Percentiles rank a stretch among this genome's conserved stretches.
Conservation (phyloP, 2,888 invertebrate species). For the Ophioninae sp. region DNA sequence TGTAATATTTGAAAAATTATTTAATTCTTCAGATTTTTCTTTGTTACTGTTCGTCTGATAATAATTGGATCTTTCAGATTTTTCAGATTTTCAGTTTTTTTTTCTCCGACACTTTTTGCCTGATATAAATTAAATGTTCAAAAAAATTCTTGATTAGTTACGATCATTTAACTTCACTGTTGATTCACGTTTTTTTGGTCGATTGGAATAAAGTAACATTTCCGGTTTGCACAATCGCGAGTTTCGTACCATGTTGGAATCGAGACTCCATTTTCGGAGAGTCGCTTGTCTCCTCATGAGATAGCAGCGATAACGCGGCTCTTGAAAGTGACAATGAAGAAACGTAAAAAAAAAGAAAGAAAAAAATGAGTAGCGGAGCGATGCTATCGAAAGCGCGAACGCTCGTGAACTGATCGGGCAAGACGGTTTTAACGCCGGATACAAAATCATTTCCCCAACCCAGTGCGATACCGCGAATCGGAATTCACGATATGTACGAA, state of each 20-base stretch:
- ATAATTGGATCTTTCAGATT: too few relatives aligned
- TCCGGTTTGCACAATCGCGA: neutral
- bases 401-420: conserved; percentile 48
- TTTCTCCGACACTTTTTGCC: too few relatives aligned
- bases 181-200: neutral
- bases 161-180: too few relatives aligned
- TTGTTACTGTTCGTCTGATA: too few relatives aligned
- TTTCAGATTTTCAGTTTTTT: too few relatives aligned
- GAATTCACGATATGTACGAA: conserved; percentile 1
- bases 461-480: conserved; percentile 43
- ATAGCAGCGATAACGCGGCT: conserved; percentile 42
- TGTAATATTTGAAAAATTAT: too few relatives aligned
- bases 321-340: neutral
- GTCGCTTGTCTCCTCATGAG: conserved; percentile 57
- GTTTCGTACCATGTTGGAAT: conserved; percentile 72
- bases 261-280: conserved; percentile 74
- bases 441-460: conserved; percentile 1
- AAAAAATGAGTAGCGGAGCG: conserved; percentile 43
- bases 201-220: neutral
- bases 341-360: conserved; percentile 14
- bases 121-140: too few relatives aligned
- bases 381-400: conserved; percentile 88
- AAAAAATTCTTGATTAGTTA: too few relatives aligned
- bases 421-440: neutral
- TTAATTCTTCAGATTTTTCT: too few relatives aligned